Percentiles rank a stretch among this genome's conserved stretches.
Conservation (phyloP, 1,140 invertebrate genomes). For the Pseudomyrmex sp. region DNA sequence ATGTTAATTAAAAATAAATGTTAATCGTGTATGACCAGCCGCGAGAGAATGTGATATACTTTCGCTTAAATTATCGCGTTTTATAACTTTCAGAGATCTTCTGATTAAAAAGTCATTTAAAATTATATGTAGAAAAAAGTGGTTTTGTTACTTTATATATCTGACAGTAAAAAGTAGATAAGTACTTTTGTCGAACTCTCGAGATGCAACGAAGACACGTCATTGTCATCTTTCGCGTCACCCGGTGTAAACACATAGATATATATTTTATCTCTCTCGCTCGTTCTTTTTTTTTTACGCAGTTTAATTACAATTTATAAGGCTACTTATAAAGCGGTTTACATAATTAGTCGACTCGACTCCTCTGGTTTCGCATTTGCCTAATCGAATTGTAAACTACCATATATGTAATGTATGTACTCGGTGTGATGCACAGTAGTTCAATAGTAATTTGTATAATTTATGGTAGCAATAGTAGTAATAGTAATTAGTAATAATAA, state of each 20-base stretch:
- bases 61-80: too few relatives aligned
- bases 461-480: conserved; percentile 60
- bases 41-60: too few relatives aligned
- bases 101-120: too few relatives aligned
- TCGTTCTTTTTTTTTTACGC: conserved; percentile 29
- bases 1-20: too few relatives aligned
- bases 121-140: too few relatives aligned
- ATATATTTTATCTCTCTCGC: too few relatives aligned
- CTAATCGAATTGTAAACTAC: conserved; percentile 46
- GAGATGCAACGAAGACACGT: neutral
- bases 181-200: neutral
- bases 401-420: conserved; percentile 29
- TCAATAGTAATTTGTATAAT: conserved; percentile 45
- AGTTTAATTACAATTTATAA: conserved; percentile 72
- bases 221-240: conserved; percentile 29
- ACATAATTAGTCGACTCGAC: conserved; percentile 69
- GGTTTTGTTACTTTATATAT: neutral
- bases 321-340: conserved; percentile 72
- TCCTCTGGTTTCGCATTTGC: conserved; percentile 28
- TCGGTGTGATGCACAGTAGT: conserved; percentile 60
- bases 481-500: conserved; percentile 65
- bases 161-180: neutral
- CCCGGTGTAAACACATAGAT: conserved; percentile 41
- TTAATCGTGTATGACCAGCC: too few relatives aligned
- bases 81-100: too few relatives aligned